These are phyloP conservation scores for Escarpia spicata DNA, from an alignment of 2,888 invertebrate genomes.

Conservation along the genomic window DNA sequence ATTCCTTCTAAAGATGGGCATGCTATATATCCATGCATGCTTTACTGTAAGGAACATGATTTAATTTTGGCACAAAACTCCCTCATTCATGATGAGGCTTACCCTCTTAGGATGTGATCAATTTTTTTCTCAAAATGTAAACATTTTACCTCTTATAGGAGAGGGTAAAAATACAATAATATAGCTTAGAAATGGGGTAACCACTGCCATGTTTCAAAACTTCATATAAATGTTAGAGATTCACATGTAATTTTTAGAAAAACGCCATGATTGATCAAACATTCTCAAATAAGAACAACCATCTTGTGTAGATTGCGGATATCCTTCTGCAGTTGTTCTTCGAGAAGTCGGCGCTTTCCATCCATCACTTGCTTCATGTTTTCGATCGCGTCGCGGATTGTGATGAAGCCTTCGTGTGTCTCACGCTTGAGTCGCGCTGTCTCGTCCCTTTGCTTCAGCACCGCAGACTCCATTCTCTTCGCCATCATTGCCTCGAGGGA, in stretches of 20 bases:
- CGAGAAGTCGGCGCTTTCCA: constrained; percentile 61
- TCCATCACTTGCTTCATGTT: constrained; percentile 64
- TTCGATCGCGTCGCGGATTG: constrained; percentile 34
- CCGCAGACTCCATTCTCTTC: not conserved
- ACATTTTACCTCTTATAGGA: not conserved
- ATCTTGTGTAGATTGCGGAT: constrained; percentile 63
- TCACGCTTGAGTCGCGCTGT: constrained; percentile 58
- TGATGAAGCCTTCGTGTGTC: constrained; percentile 53
- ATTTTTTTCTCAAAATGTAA: not conserved
- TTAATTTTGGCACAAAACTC: not conserved
- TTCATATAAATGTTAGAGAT: not conserved
- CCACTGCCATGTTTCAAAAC: not conserved
- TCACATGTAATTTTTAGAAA: not conserved
- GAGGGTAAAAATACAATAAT: not conserved
- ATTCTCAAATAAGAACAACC: constrained; percentile 61
- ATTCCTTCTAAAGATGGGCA: not conserved
- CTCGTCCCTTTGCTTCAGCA: constrained; percentile 49
- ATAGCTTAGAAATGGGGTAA: not conserved
- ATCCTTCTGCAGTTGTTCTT: constrained; percentile 63
- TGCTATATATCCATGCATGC: not conserved
- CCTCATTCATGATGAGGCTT: not conserved
- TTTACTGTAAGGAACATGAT: not conserved
- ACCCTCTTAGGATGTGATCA: not conserved
- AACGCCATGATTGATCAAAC: not conserved
- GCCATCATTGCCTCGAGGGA: constrained; percentile 12